Conservation (phyloP, 2,113 vertebrate species). For the Megaptera novaeangliae region DNA sequence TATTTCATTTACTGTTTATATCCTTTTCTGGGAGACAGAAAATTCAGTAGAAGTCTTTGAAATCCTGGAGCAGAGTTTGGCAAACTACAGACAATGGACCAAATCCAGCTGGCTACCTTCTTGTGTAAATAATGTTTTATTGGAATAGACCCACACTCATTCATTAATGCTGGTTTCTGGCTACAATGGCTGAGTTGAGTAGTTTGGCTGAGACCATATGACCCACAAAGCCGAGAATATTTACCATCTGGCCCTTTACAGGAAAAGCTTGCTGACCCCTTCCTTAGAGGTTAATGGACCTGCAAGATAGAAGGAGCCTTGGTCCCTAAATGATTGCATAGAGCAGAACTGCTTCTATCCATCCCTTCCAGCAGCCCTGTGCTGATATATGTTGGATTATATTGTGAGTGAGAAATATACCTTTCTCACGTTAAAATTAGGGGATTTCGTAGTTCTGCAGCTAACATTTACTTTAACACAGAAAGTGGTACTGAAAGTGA, state of each 20-base stretch:
- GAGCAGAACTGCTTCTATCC: background rate
- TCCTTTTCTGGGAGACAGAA: background rate
- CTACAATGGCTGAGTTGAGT: background rate
- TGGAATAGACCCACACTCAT: background rate
- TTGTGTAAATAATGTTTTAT: background rate
- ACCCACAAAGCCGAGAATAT: background rate
- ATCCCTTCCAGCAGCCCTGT: background rate
- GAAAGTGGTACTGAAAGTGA: background rate
- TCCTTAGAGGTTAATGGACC: background rate
- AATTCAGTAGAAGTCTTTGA: background rate
- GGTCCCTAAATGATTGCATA: background rate
- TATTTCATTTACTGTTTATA: background rate
- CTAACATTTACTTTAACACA: background rate
- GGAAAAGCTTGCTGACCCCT: background rate
- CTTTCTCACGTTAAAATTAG: background rate
- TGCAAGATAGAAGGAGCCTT: background rate
- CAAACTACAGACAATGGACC: background rate
- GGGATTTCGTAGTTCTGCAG: background rate
- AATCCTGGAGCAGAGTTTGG: background rate
- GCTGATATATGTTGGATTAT: background rate
- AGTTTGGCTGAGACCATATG: background rate
- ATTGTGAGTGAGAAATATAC: background rate
- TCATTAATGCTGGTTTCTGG: background rate
- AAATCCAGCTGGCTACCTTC: background rate
- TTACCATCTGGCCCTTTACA: background rate